Conservation (phyloP, 2,888 invertebrate genomes). For the Orchestes rusci region DNA sequence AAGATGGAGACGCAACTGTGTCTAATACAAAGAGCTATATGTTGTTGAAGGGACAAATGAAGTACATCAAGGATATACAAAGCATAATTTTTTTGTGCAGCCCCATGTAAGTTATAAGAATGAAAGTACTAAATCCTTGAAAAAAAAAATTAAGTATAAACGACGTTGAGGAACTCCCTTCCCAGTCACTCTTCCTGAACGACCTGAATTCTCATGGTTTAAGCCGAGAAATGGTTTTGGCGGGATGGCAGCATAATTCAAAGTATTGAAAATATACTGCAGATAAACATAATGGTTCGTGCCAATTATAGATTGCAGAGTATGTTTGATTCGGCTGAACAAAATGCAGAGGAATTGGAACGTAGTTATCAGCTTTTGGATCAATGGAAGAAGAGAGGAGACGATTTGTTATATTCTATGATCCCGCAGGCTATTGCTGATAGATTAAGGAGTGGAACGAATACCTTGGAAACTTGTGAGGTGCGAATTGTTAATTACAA, state of each 20-base stretch:
- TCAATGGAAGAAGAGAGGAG: constrained; percentile 76
- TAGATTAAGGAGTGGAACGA: constrained; percentile 64
- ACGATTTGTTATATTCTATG: constrained; percentile 83
- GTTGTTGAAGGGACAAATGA: constrained; percentile 79
- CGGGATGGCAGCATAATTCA: constrained; percentile 78
- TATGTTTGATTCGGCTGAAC: constrained; percentile 73
- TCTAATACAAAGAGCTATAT: constrained; percentile 61
- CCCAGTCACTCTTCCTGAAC: constrained; percentile 68
- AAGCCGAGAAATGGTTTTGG: constrained; percentile 71
- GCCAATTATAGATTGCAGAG: constrained; percentile 55
- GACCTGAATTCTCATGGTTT: constrained; percentile 79
- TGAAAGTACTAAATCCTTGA: too few relatives aligned
- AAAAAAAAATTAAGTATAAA: constrained; percentile 73
- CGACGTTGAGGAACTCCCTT: constrained; percentile 71
- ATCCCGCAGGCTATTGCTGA: constrained; percentile 79
- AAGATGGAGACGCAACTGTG: constrained; percentile 16
- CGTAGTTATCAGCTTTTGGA: constrained; percentile 69
- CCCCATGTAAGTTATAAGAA: constrained; percentile 68
- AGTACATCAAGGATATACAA: constrained; percentile 69
- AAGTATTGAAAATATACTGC: constrained; percentile 41
- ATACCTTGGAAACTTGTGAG: constrained; percentile 72
- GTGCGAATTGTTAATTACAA: constrained; percentile 39
- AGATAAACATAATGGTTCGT: neutral
- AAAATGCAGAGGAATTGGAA: constrained; percentile 66
- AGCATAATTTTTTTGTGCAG: constrained; percentile 80